Evolutionary conservation across 2,888 invertebrate species (phyloP).

Genomic region (Troides oblongomaculatus): DNA sequence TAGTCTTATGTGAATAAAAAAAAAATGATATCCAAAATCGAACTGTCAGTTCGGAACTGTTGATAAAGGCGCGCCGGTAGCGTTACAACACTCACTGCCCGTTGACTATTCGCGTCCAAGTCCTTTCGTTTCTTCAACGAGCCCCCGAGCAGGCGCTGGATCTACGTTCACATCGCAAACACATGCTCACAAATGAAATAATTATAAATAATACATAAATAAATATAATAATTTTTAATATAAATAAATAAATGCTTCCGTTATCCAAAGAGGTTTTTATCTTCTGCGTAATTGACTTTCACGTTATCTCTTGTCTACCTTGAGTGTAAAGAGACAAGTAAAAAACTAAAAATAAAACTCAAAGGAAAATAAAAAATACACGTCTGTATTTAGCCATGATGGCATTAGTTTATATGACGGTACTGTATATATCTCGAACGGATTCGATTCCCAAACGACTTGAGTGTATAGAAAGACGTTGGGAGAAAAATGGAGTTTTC

Average conservation of each 20-base stretch:
- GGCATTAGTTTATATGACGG: too few species aligned
- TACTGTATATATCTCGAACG: too few species aligned
- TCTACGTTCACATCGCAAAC: conserved; percentile 74
- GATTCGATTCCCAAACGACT: too few species aligned
- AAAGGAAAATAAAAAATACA: too few species aligned
- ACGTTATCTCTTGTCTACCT: neutral
- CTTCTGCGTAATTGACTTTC: too few species aligned
- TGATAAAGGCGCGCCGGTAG: conserved; percentile 5
- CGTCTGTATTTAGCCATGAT: too few species aligned
- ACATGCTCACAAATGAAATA: conserved; percentile 52
- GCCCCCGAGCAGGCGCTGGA: conserved; percentile 87
- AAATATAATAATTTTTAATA: conserved; percentile 40
- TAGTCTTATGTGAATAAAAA: too few species aligned
- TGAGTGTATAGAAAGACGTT: too few species aligned
- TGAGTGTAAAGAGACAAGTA: too few species aligned
- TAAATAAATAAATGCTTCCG: conserved; percentile 33
- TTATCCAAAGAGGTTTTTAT: too few species aligned
- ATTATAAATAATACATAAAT: conserved; percentile 32
- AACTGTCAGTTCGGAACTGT: conserved; percentile 5
- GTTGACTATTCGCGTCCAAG: conserved; percentile 83
- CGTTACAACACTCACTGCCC: conserved; percentile 82
- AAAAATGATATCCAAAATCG: conserved; percentile 24
- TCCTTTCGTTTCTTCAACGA: conserved; percentile 82
- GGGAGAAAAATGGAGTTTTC: too few species aligned
- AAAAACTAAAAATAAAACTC: too few species aligned